phyloP scores from a whole-genome alignment of 2,888 invertebrate genomes.

The Fabriciana adippe region DNA sequence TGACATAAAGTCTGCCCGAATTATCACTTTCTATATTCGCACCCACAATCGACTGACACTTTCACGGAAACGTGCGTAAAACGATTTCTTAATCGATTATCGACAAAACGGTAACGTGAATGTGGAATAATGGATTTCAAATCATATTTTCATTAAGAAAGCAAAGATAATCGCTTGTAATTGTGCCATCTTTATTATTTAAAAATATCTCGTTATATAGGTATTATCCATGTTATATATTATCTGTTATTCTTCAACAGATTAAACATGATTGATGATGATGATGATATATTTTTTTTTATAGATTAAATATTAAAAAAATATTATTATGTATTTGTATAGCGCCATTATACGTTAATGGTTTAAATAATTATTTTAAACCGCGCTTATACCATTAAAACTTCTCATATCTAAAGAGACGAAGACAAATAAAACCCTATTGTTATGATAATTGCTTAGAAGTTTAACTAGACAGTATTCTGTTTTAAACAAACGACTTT shows the following conservation, averaged over 20 bases:
- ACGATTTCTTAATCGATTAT: constrained; percentile 71
- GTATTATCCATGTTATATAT: not conserved
- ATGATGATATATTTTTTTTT: not conserved
- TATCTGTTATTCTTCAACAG: not conserved
- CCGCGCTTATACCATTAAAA: not conserved
- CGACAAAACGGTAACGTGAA: constrained; percentile 71
- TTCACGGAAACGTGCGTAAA: constrained; percentile 73
- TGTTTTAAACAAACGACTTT: not conserved
- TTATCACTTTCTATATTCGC: constrained; percentile 64
- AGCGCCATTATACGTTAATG: too few species aligned
- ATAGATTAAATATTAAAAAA: not conserved
- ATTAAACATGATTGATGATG: not conserved
- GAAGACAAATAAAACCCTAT: constrained; percentile 5
- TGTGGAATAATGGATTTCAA: constrained; percentile 67
- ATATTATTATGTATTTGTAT: not conserved
- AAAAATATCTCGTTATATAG: constrained; percentile 27
- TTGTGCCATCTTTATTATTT: constrained; percentile 20
- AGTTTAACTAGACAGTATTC: constrained; percentile 7
- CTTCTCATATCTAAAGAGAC: constrained; percentile 7
- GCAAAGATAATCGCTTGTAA: constrained; percentile 50
- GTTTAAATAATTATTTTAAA: too few species aligned
- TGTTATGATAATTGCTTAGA: constrained; percentile 24
- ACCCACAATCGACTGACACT: constrained; percentile 59
- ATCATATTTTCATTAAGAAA: constrained; percentile 52
- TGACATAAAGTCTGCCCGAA: constrained; percentile 24